A percentile compares a stretch with the other conserved stretches of the same genome.
These are phyloP conservation scores for Cervus canadensis DNA, from an alignment of 2,113 vertebrate genomes.

Conservation along the genomic window DNA sequence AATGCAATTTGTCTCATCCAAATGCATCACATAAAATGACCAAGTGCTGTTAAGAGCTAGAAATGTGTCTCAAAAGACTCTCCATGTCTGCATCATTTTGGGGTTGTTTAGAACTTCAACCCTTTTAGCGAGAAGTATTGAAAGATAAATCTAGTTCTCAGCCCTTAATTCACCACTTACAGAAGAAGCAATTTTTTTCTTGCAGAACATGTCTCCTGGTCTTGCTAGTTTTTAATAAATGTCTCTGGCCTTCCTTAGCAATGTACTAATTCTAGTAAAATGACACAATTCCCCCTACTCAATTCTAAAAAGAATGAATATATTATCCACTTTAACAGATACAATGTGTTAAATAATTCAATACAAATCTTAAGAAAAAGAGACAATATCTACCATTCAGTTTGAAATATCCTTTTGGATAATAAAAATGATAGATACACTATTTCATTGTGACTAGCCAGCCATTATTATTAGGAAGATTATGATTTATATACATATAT, in stretches of 20 bases:
- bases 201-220: constrained; percentile 52
- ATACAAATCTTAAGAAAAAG: constrained; percentile 2
- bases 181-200: constrained; percentile 45
- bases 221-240: constrained; percentile 48
- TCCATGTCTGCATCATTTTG: background rate
- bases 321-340: background rate
- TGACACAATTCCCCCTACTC: background rate
- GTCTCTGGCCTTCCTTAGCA: background rate
- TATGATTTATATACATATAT: constrained; percentile 45
- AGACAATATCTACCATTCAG: constrained; percentile 47
- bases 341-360: constrained; percentile 67
- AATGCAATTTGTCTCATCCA: background rate
- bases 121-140: constrained; percentile 31
- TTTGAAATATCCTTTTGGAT: constrained; percentile 39
- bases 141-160: constrained; percentile 63
- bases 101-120: constrained; percentile 46
- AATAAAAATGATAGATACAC: constrained; percentile 40
- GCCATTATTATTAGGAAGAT: constrained; percentile 51
- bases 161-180: constrained; percentile 72
- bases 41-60: constrained; percentile 40
- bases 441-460: constrained; percentile 47
- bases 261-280: background rate
- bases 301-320: background rate
- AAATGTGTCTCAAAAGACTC: constrained; percentile 46
- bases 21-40: constrained; percentile 56